Evolutionary conservation across 2,888 invertebrate species (phyloP).

Genomic region (Plemyria rubiginata): DNA sequence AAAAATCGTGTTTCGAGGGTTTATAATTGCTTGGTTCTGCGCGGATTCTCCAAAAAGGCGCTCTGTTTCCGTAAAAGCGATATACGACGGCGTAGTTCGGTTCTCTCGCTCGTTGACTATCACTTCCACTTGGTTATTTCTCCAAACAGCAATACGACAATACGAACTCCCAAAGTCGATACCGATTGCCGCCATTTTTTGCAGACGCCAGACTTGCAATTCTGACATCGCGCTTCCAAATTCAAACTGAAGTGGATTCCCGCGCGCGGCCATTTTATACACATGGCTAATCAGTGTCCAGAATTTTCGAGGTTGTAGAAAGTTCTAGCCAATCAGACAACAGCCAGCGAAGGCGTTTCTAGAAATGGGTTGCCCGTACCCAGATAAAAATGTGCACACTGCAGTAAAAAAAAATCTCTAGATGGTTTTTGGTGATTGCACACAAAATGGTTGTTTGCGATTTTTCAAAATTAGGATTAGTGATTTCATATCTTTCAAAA

Average conservation of each 20-base stretch:
- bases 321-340: slow-evolving; percentile 57
- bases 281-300: slow-evolving; percentile 54
- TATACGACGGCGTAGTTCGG: slow-evolving; percentile 65
- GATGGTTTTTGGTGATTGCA: no score
- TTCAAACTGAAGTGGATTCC: slow-evolving; percentile 33
- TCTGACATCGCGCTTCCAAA: slow-evolving; percentile 7
- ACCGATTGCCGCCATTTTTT: slow-evolving; percentile 66
- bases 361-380: slow-evolving; percentile 56
- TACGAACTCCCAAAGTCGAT: slow-evolving; percentile 72
- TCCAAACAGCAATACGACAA: slow-evolving; percentile 70
- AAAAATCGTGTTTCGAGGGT: slow-evolving; percentile 66
- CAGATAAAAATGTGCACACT: slow-evolving; percentile 6
- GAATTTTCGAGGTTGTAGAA: slow-evolving; percentile 57
- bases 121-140: slow-evolving; percentile 61
- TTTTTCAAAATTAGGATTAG: no score
- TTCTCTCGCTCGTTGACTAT: slow-evolving; percentile 68
- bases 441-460: no score
- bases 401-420: neutral
- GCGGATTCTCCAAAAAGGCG: slow-evolving; percentile 68
- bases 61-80: slow-evolving; percentile 63
- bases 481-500: no score
- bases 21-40: slow-evolving; percentile 61
- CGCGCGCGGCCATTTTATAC: slow-evolving; percentile 60
- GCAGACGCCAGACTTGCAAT: slow-evolving; percentile 14
- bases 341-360: slow-evolving; percentile 52